A percentile compares a stretch with the other conserved stretches of the same genome.
Conservation (phyloP, 2,113 vertebrate genomes). For the Podocnemis expansa region DNA sequence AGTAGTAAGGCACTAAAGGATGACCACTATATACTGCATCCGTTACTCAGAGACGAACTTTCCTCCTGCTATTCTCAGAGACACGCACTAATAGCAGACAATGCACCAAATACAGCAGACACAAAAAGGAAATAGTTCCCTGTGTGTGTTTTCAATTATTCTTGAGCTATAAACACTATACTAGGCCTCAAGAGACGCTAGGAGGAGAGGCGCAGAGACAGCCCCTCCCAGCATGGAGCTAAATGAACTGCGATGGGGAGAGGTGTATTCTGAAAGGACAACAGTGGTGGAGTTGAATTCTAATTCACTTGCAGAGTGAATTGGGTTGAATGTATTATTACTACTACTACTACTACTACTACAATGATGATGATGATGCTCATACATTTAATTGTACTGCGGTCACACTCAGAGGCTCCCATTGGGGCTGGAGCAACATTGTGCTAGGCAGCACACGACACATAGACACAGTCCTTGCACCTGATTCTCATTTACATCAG, state of each 20-base stretch:
- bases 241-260: accelerated
- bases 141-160: constrained; percentile 8
- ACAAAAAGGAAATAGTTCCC: not conserved
- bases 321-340: not conserved
- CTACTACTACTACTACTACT: not conserved
- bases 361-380: not conserved
- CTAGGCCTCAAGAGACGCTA: constrained; percentile 24
- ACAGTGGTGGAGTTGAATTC: not conserved
- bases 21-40: not conserved
- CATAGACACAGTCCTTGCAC: not conserved
- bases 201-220: not conserved
- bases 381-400: accelerated
- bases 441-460: not conserved
- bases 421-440: not conserved
- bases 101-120: not conserved
- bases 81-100: not conserved
- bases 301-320: not conserved
- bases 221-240: not conserved
- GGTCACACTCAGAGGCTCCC: not conserved
- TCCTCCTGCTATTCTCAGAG: not conserved
- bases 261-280: not conserved
- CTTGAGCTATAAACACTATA: constrained; percentile 8
- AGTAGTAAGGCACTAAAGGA: not conserved
- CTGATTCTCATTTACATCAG: not conserved
- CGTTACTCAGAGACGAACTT: not conserved